phyloP scores from a whole-genome alignment of 2,113 vertebrate genomes.

The Aegithalos caudatus region DNA sequence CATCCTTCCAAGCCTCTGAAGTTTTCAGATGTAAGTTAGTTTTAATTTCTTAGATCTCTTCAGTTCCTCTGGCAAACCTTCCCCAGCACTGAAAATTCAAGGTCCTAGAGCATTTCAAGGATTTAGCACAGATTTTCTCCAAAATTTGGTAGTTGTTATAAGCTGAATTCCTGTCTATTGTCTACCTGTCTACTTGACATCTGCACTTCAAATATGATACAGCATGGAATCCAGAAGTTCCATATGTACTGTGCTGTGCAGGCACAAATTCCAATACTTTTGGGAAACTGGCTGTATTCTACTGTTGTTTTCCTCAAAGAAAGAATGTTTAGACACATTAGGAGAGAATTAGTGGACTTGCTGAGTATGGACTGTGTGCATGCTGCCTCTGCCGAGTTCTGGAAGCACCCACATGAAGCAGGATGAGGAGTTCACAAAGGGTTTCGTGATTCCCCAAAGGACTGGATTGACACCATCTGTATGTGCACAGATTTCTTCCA shows the following conservation, averaged over 20 bases:
- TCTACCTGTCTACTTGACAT: neutral
- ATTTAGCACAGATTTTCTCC: neutral
- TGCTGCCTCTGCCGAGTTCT: neutral
- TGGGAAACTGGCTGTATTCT: neutral
- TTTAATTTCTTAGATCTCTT: neutral
- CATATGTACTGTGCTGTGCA: rapidly evolving
- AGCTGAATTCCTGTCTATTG: neutral
- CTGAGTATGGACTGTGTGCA: rapidly evolving
- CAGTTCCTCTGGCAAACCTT: neutral
- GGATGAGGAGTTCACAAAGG: neutral
- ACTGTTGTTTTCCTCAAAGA: neutral
- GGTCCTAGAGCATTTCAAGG: neutral
- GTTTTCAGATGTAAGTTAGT: neutral
- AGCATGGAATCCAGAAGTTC: neutral
- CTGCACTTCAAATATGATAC: neutral
- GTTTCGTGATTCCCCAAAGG: neutral
- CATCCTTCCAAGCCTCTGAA: neutral
- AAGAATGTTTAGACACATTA: neutral
- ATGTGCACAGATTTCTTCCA: neutral
- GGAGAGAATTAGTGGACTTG: neutral
- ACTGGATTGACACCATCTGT: neutral
- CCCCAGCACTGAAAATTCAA: neutral
- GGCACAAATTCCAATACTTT: neutral
- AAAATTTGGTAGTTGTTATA: neutral
- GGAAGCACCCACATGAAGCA: neutral